A percentile compares a stretch with the other conserved stretches of the same genome.
These are phyloP conservation scores for Chaetops frenatus DNA, from an alignment of 2,113 vertebrate genomes.

Conservation along the genomic window DNA sequence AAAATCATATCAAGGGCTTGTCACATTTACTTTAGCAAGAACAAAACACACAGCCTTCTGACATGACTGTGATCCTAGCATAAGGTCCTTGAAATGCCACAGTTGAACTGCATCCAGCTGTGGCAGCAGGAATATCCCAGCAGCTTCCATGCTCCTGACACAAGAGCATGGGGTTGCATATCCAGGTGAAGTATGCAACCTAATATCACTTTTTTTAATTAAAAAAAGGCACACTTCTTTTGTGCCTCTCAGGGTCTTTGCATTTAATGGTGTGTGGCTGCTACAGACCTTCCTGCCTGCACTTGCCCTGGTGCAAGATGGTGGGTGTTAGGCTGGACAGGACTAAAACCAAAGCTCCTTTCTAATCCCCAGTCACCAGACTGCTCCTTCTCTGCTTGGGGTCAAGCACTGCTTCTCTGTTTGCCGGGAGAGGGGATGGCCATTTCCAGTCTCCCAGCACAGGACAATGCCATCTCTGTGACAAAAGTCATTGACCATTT, in stretches of 20 bases:
- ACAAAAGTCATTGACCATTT: neutral
- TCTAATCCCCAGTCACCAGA: neutral
- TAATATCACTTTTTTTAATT: neutral
- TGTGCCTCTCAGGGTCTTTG: neutral
- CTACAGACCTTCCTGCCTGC: neutral
- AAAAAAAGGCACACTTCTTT: neutral
- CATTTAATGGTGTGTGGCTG: fast-evolving
- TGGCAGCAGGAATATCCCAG: neutral
- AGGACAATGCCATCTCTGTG: neutral
- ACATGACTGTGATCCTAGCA: neutral
- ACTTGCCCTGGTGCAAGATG: neutral
- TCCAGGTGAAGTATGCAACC: neutral
- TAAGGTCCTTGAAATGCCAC: neutral
- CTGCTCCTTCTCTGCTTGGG: neutral
- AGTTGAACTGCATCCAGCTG: neutral
- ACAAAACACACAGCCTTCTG: neutral
- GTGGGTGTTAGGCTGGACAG: fast-evolving
- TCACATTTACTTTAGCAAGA: neutral
- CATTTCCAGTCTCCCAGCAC: neutral
- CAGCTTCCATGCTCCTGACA: neutral
- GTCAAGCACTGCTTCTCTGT: neutral
- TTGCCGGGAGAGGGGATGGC: neutral
- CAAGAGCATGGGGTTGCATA: neutral
- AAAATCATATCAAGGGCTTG: neutral
- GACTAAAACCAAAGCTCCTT: neutral